Percentiles rank a stretch among this genome's conserved stretches.
phyloP scores from a whole-genome alignment of 1,140 invertebrate genomes.

The Apis dorsata region DNA sequence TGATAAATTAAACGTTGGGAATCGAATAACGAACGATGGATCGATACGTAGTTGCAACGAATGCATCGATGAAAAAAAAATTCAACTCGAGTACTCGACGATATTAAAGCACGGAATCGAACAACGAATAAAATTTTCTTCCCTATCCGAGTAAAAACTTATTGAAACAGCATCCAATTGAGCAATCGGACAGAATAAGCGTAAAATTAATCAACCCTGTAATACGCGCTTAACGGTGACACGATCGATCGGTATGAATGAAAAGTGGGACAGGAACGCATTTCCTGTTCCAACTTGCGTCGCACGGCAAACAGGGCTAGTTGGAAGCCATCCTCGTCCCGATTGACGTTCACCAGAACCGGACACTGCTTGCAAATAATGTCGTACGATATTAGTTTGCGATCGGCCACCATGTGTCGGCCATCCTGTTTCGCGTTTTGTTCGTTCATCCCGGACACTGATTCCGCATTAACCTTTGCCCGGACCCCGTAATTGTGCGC shows the following conservation, averaged over 20 bases:
- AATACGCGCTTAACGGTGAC: constrained; percentile 58
- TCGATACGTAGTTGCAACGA: too few relatives aligned
- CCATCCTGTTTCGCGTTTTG: neutral
- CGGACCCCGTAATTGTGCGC: neutral
- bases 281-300: constrained; percentile 44
- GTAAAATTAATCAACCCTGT: constrained; percentile 62
- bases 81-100: too few relatives aligned
- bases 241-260: constrained; percentile 60
- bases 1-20: too few relatives aligned
- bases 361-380: constrained; percentile 32
- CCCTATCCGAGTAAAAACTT: neutral
- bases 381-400: constrained; percentile 42
- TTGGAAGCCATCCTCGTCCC: constrained; percentile 21
- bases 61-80: too few relatives aligned
- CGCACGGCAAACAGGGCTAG: constrained; percentile 46
- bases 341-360: constrained; percentile 3
- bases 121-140: neutral
- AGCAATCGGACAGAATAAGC: constrained; percentile 28
- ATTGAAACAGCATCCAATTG: neutral
- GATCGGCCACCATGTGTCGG: neutral
- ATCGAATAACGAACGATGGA: too few relatives aligned
- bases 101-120: neutral
- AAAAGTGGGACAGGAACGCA: constrained; percentile 62
- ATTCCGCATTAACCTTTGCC: constrained; percentile 25
- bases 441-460: constrained; percentile 13